A percentile compares a stretch with the other conserved stretches of the same genome.
These are phyloP conservation scores for Nasonia oneida DNA, from an alignment of 2,888 invertebrate species.

Conservation along the genomic window DNA sequence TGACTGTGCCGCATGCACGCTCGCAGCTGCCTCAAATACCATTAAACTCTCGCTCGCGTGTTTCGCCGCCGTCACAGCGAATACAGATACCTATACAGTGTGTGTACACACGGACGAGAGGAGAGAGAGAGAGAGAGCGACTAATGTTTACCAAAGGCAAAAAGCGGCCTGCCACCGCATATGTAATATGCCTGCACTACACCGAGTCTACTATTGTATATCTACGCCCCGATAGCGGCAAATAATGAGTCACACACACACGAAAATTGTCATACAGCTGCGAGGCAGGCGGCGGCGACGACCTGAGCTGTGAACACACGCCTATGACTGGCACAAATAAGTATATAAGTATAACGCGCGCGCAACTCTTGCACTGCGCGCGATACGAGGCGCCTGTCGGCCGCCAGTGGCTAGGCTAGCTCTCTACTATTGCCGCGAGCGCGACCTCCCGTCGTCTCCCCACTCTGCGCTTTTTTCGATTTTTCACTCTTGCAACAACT, in stretches of 20 bases:
- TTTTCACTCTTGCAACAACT: conserved; percentile 3
- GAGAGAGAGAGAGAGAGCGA: not conserved
- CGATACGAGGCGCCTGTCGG: not conserved
- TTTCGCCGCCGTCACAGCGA: not conserved
- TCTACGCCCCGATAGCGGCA: too few species aligned
- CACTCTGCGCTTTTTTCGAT: conserved; percentile 27
- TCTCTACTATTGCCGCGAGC: not conserved
- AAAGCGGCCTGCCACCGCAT: not conserved
- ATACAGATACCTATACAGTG: not conserved
- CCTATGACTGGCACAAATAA: conserved; percentile 50
- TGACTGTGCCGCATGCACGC: conserved; percentile 12
- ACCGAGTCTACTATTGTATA: too few species aligned
- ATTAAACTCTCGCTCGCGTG: not conserved
- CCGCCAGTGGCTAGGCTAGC: not conserved
- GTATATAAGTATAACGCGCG: not conserved
- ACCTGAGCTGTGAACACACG: not conserved
- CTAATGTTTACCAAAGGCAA: conserved; percentile 34
- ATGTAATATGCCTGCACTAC: too few species aligned
- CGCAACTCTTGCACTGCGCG: not conserved
- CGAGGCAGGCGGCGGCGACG: not conserved
- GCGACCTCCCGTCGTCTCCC: not conserved
- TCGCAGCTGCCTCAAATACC: not conserved
- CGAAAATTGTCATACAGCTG: not conserved
- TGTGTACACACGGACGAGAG: not conserved
- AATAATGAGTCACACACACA: too few species aligned